Conservation (phyloP, 2,113 vertebrate genomes). For the Bos javanicus region DNA sequence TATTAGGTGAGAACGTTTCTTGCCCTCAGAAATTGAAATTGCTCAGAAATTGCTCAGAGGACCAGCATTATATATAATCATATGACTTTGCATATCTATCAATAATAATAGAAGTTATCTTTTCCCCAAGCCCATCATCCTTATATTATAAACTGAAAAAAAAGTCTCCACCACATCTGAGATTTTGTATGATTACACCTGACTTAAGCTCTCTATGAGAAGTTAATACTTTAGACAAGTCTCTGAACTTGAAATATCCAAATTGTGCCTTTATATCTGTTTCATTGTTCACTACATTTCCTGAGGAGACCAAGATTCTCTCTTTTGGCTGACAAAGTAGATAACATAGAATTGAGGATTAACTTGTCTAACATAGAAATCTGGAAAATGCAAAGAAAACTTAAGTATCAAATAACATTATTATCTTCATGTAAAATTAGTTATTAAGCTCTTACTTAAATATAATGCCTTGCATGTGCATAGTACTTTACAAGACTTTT, state of each 20-base stretch:
- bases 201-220: conserved; percentile 49
- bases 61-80: neutral
- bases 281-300: conserved; percentile 62
- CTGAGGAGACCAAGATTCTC: conserved; percentile 25
- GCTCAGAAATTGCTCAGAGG: neutral
- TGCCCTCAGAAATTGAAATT: neutral
- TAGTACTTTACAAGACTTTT: neutral
- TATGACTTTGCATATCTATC: neutral
- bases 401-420: conserved; percentile 18
- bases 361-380: conserved; percentile 60
- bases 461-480: neutral
- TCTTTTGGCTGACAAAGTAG: conserved; percentile 36
- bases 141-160: neutral
- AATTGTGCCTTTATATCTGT: conserved; percentile 32
- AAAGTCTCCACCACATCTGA: neutral
- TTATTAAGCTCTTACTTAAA: conserved; percentile 37
- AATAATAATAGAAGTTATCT: conserved; percentile 29
- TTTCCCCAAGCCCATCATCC: neutral
- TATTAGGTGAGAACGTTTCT: neutral
- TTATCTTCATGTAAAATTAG: conserved; percentile 53
- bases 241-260: conserved; percentile 55
- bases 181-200: conserved; percentile 43
- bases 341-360: conserved; percentile 58
- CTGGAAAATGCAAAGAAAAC: conserved; percentile 45
- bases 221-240: conserved; percentile 46